Conservation (phyloP, 2,888 invertebrate genomes). For the Rosalia funebris region DNA sequence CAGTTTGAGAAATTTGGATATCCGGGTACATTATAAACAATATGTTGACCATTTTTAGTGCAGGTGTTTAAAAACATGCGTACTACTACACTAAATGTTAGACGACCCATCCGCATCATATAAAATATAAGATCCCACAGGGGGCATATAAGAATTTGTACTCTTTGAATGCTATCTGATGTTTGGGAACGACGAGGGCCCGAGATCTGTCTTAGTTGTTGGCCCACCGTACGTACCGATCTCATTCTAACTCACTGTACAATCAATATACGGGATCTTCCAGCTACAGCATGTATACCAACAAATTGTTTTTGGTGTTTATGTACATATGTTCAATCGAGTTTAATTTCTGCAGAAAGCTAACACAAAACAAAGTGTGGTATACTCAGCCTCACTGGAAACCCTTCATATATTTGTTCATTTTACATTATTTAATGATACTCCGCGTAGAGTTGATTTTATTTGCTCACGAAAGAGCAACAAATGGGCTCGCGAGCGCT, state of each 20-base stretch:
- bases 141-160: conserved; percentile 75
- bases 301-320: background rate
- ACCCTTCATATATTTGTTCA: conserved; percentile 46
- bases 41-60: too few species aligned
- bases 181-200: conserved; percentile 52
- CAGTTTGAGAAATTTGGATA: too few species aligned
- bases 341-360: background rate
- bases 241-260: conserved; percentile 57
- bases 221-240: conserved; percentile 50
- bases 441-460: conserved; percentile 50
- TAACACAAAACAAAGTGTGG: background rate
- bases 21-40: too few species aligned
- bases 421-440: conserved; percentile 47
- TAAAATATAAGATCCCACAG: conserved; percentile 51
- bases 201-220: conserved; percentile 54
- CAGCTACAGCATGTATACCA: conserved; percentile 31
- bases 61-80: too few species aligned
- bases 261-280: conserved; percentile 40
- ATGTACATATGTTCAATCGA: background rate
- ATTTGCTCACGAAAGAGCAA: conserved; percentile 47
- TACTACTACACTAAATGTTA: conserved; percentile 31
- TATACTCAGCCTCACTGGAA: conserved; percentile 30
- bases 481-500: conserved; percentile 48
- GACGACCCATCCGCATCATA: conserved; percentile 51
- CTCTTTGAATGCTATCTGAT: conserved; percentile 69